These are phyloP conservation scores for Lampris megalopsis DNA, from an alignment of 2,113 vertebrate genomes.

Conservation along the genomic window DNA sequence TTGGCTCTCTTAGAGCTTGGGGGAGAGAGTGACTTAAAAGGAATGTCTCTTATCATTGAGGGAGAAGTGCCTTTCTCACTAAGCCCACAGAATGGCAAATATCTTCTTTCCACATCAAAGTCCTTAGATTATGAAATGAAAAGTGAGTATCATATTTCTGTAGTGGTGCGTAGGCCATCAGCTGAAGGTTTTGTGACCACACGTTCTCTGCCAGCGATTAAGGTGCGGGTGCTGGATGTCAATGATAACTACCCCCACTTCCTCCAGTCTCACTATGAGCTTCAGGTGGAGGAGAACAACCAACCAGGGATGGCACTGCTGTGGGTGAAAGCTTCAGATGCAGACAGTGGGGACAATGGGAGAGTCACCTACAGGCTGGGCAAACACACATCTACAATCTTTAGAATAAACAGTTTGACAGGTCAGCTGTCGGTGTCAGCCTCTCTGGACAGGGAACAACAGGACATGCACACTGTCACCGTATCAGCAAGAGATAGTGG, in stretches of 20 bases:
- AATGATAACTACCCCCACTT: slow-evolving; percentile 83
- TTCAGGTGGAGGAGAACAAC: slow-evolving; percentile 81
- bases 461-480: slow-evolving; percentile 65
- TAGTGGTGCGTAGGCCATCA: slow-evolving; percentile 52
- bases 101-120: slow-evolving; percentile 83
- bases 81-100: slow-evolving; percentile 78
- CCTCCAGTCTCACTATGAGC: slow-evolving; percentile 60
- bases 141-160: slow-evolving; percentile 71
- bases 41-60: slow-evolving; percentile 74
- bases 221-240: slow-evolving; percentile 75
- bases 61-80: slow-evolving; percentile 77
- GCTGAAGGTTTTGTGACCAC: slow-evolving; percentile 30
- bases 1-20: slow-evolving; percentile 79
- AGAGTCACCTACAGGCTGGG: slow-evolving; percentile 75
- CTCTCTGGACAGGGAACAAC: slow-evolving; percentile 79
- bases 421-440: slow-evolving; percentile 71
- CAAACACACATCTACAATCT: slow-evolving; percentile 54
- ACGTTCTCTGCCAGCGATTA: slow-evolving; percentile 59
- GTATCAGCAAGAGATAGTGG: slow-evolving; percentile 79
- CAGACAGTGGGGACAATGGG: slow-evolving; percentile 74
- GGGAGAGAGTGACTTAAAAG: slow-evolving; percentile 66
- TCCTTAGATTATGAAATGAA: slow-evolving; percentile 80
- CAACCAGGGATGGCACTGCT: slow-evolving; percentile 61
- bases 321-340: slow-evolving; percentile 73
- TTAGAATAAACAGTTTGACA: slow-evolving; percentile 68